A percentile compares a stretch with the other conserved stretches of the same genome.
phyloP scores from a whole-genome alignment of 2,888 invertebrate genomes.

The Caenorhabditis macrosperma region DNA sequence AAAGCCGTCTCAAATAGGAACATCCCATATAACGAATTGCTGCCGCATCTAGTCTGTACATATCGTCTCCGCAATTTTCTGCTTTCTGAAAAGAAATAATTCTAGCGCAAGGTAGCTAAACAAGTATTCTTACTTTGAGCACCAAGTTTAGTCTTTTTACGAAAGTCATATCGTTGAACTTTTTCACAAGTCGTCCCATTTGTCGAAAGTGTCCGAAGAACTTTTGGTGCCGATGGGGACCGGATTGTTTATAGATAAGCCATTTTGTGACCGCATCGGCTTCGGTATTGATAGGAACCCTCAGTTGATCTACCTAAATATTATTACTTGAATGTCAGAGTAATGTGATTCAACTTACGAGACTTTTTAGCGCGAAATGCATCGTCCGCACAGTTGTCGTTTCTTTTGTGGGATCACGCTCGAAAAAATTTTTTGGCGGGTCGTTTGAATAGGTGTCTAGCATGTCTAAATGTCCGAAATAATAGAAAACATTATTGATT shows the following conservation, averaged over 20 bases:
- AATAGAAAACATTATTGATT: too few relatives aligned
- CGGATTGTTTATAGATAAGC: slow-evolving; percentile 54
- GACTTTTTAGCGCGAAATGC: slow-evolving; percentile 27
- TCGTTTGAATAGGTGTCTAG: slow-evolving; percentile 23
- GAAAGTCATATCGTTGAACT: slow-evolving; percentile 43
- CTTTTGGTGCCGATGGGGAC: slow-evolving; percentile 52
- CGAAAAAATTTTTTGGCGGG: slow-evolving; percentile 22
- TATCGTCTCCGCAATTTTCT: slow-evolving; percentile 13
- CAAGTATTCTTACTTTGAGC: not conserved
- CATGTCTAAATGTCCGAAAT: slow-evolving; percentile 1
- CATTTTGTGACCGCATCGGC: slow-evolving; percentile 32
- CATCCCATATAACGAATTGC: slow-evolving; percentile 53
- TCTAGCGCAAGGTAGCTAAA: not conserved
- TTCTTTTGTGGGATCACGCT: slow-evolving; percentile 11
- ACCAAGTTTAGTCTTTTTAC: slow-evolving; percentile 33
- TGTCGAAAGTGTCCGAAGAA: slow-evolving; percentile 48
- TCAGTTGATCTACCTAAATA: slow-evolving; percentile 50
- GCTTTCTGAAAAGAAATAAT: slow-evolving; percentile 2
- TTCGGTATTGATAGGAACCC: slow-evolving; percentile 37
- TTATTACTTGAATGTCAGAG: not conserved
- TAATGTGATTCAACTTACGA: slow-evolving; percentile 2
- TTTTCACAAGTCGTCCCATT: slow-evolving; percentile 21
- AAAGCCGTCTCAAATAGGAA: slow-evolving; percentile 39
- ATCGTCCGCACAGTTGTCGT: slow-evolving; percentile 18
- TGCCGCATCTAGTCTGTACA: slow-evolving; percentile 20